Percentiles rank a stretch among this genome's conserved stretches.
Evolutionary conservation across 2,797 vertebrate species (phyloP).

Genomic region (Neomorphus geoffroyi): DNA sequence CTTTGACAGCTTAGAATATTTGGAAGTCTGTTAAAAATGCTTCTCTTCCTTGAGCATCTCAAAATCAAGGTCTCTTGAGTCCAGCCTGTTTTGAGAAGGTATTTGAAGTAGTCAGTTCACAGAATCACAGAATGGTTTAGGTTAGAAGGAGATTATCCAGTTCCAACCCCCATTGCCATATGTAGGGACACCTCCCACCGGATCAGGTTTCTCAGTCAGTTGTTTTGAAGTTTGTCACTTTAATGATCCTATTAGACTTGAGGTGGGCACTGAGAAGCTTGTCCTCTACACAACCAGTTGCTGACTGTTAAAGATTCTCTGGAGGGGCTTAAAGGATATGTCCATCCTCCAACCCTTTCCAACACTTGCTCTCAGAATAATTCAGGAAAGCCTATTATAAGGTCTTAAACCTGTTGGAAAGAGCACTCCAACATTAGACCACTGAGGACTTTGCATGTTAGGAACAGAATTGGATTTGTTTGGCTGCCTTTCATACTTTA

Average conservation of each 20-base stretch:
- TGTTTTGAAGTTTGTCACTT: neutral
- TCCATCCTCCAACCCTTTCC: neutral
- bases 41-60: neutral
- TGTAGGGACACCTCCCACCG: too few relatives aligned
- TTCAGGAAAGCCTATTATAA: neutral
- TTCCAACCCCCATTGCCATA: too few relatives aligned
- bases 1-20: neutral
- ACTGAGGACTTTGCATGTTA: neutral
- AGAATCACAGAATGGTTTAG: too few relatives aligned
- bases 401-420: neutral
- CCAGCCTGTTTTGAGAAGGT: neutral
- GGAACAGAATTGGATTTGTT: neutral
- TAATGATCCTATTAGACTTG: neutral
- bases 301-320: neutral
- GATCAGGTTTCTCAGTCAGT: too few relatives aligned
- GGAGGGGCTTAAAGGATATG: accelerated
- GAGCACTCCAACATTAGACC: neutral
- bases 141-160: too few relatives aligned
- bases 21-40: neutral
- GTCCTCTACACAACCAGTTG: neutral
- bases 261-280: neutral
- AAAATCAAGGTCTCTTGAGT: neutral
- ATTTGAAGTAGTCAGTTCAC: neutral
- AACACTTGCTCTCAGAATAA: neutral
- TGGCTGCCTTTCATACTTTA: neutral